Evolutionary conservation across 2,797 vertebrate species (phyloP).

Genomic region (Chaetodon trifasciatus): DNA sequence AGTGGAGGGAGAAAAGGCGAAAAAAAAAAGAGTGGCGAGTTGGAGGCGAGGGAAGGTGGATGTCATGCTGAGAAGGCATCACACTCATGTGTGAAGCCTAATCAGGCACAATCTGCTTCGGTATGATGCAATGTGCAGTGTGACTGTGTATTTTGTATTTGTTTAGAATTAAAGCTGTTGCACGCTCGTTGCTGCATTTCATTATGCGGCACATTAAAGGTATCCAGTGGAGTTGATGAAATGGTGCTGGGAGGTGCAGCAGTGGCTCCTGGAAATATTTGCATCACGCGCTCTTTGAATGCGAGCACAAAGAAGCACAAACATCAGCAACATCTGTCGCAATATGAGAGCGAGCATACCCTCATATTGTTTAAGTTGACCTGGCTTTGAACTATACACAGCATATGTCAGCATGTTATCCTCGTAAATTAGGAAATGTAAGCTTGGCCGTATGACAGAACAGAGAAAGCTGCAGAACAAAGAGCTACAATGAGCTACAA

Average conservation of each 20-base stretch:
- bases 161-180: constrained; percentile 67
- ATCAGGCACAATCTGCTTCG: constrained; percentile 71
- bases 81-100: constrained; percentile 57
- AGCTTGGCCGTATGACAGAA: neutral
- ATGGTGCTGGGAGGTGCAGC: constrained; percentile 15
- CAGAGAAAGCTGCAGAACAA: neutral
- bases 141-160: constrained; percentile 52
- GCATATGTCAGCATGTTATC: neutral
- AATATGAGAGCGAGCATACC: neutral
- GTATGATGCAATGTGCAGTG: constrained; percentile 41
- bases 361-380: constrained; percentile 1
- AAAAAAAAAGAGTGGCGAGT: constrained; percentile 43
- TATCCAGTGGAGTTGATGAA: constrained; percentile 62
- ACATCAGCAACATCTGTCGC: constrained; percentile 10
- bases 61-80: constrained; percentile 63
- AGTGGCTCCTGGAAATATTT: constrained; percentile 36
- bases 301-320: constrained; percentile 22
- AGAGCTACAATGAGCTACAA: neutral
- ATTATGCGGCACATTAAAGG: constrained; percentile 64
- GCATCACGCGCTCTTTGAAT: constrained; percentile 23
- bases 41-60: constrained; percentile 60
- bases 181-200: constrained; percentile 47
- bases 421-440: neutral
- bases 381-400: neutral
- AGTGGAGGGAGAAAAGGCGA: constrained; percentile 36